These are phyloP conservation scores for Calameuta filiformis DNA, from an alignment of 2,888 invertebrate species.

Conservation along the genomic window DNA sequence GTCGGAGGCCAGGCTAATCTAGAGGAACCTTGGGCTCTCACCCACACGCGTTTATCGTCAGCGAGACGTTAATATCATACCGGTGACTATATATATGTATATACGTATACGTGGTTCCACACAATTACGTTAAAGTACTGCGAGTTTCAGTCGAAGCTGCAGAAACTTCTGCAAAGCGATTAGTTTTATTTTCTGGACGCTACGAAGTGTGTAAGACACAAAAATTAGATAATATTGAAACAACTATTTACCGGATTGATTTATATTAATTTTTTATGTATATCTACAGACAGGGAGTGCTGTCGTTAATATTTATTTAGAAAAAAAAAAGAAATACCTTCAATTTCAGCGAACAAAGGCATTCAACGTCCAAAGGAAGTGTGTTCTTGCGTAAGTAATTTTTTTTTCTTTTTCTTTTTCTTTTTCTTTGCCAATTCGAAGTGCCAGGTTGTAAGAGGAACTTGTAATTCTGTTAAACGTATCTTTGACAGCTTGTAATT, in stretches of 20 bases:
- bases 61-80: background rate
- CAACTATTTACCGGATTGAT: background rate
- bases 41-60: constrained; percentile 28
- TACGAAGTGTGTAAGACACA: background rate
- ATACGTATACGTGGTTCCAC: background rate
- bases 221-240: too few species aligned
- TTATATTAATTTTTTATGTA: background rate
- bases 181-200: background rate
- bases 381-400: background rate
- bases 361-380: background rate
- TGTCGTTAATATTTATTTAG: background rate
- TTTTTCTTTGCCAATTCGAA: background rate
- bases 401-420: background rate
- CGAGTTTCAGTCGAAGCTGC: background rate
- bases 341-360: background rate
- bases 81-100: background rate
- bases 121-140: background rate
- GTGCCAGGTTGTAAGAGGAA: background rate
- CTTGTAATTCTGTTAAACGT: background rate
- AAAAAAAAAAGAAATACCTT: background rate
- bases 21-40: constrained; percentile 41
- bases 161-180: background rate
- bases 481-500: background rate
- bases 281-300: background rate
- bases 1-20: constrained; percentile 42